Evolutionary conservation across 2,888 invertebrate genomes (phyloP), one percentile per base, ranked within the genome.

Genomic region (Sarcophaga variegata): DNA sequence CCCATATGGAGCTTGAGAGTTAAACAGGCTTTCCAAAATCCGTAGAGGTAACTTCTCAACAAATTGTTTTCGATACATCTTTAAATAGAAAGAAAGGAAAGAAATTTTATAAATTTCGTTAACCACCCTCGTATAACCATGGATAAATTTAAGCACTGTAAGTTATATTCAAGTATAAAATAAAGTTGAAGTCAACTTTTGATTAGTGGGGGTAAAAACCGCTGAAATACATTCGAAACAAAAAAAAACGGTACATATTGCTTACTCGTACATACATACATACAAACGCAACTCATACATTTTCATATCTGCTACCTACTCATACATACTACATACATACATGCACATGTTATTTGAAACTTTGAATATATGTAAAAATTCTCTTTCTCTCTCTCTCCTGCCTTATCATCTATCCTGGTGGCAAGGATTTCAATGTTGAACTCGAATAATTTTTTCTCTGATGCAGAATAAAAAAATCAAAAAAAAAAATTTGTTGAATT

Each of bases 181-280:
- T 59, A 45, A 70, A 59, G n/a, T 75, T 81, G 54, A 12, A 54
- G 54, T 54, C 37, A 70, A 62, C 20, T 76, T 71, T 45, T 62
- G 75, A 64, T 59, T 76, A 82, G 76, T 63, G 54, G 49, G 75
- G 62, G 75, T 62, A 54, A 37, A 72, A 75, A 75, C 75, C 75
- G 75, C 75, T 63, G 75, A 69, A 75, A 75, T 45, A 70, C 20
- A 69, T 62, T 54, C 27, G 27, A 69, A 62, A 25, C 17, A 78
- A 11, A 66, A 37, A 4, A 5, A 11, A 22, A 1, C 14, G 11
- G 49, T 49, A 49, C 14, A 1, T 1, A 22, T 22, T 22, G 22
- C 22, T 22, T 1, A 22, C 22, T 22, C 22, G 22, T 22, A 22
- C 22, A 22, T 22, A 22, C 49, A 1, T 14, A 3, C 14, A 11